These are phyloP conservation scores for Petrocephalus microphthalmus DNA, from an alignment of 2,113 vertebrate genomes.

Conservation along the genomic window DNA sequence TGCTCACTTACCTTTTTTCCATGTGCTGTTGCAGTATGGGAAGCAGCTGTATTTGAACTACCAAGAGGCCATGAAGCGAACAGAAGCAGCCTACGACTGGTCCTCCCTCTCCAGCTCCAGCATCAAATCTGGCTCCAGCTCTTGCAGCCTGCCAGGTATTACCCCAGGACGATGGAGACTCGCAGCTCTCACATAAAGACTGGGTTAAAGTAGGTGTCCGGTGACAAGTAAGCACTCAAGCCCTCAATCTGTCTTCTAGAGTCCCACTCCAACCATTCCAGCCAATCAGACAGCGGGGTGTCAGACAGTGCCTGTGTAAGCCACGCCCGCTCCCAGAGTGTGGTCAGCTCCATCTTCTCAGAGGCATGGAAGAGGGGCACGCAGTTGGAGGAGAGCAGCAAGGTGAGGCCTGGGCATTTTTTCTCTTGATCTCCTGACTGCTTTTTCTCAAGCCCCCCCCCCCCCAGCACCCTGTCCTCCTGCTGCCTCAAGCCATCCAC, in stretches of 20 bases:
- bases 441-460: no score
- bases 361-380: slow-evolving; percentile 98
- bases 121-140: slow-evolving; percentile 92
- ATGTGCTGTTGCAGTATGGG: slow-evolving; percentile 70
- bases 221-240: background rate
- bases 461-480: background rate
- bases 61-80: slow-evolving; percentile 91
- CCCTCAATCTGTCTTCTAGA: slow-evolving; percentile 57
- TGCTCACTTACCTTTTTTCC: background rate
- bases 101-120: slow-evolving; percentile 91
- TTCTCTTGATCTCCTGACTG: background rate
- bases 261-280: slow-evolving; percentile 91
- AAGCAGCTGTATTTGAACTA: slow-evolving; percentile 91
- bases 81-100: slow-evolving; percentile 91
- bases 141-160: slow-evolving; percentile 83
- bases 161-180: background rate
- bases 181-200: background rate
- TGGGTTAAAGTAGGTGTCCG: background rate
- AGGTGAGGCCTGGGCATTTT: slow-evolving; percentile 58
- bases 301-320: slow-evolving; percentile 75
- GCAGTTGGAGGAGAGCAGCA: slow-evolving; percentile 87
- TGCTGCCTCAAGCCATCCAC: background rate
- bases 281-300: slow-evolving; percentile 89
- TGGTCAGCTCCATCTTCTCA: slow-evolving; percentile 95
- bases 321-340: slow-evolving; percentile 88